Percentiles rank a stretch among this genome's conserved stretches.
These are phyloP conservation scores for Rosalia funebris DNA, from an alignment of 2,888 invertebrate species.

Conservation along the genomic window DNA sequence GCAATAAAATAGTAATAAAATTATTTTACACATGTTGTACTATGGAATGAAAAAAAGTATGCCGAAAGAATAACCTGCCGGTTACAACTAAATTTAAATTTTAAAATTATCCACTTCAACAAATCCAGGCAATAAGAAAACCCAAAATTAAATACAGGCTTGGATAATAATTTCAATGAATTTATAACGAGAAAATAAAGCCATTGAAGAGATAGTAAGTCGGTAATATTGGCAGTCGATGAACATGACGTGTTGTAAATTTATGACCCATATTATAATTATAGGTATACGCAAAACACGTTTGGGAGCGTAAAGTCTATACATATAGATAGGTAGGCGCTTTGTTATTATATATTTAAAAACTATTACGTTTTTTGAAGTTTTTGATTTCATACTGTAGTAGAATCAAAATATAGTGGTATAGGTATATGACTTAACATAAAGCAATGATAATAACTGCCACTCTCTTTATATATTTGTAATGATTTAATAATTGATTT, in stretches of 20 bases:
- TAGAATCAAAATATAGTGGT: too few relatives aligned
- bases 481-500: too few relatives aligned
- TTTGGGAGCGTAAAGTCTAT: neutral
- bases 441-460: too few relatives aligned
- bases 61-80: neutral
- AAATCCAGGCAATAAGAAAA: constrained; percentile 16
- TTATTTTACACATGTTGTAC: constrained; percentile 5
- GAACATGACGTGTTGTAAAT: constrained; percentile 52
- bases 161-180: constrained; percentile 56
- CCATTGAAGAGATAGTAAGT: constrained; percentile 57
- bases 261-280: constrained; percentile 61
- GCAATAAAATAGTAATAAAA: constrained; percentile 18
- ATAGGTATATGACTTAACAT: too few relatives aligned
- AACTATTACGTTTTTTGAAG: too few relatives aligned
- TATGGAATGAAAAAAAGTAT: constrained; percentile 3
- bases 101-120: constrained; percentile 14
- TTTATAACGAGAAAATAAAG: constrained; percentile 60
- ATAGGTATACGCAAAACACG: constrained; percentile 49
- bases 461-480: too few relatives aligned
- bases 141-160: constrained; percentile 53
- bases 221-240: constrained; percentile 56
- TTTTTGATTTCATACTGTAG: too few relatives aligned
- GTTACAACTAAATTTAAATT: constrained; percentile 22
- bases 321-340: neutral
- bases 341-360: neutral